A percentile compares a stretch with the other conserved stretches of the same genome.
Evolutionary conservation across 2,797 vertebrate species (phyloP).

Genomic region (Trachops cirrhosus): DNA sequence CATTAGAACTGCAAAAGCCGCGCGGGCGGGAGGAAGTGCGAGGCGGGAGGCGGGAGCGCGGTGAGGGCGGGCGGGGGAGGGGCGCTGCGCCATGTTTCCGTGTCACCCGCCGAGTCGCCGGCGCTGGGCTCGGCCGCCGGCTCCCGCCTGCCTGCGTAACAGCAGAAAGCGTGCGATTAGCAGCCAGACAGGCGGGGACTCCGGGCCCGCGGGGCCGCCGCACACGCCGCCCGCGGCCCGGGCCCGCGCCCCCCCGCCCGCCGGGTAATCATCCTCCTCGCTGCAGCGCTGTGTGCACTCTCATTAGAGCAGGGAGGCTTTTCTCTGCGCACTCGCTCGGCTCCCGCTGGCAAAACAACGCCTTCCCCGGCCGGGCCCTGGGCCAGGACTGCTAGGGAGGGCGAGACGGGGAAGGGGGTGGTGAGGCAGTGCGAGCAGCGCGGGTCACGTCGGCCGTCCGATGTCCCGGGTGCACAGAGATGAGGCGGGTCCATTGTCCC

Average conservation of each 20-base stretch:
- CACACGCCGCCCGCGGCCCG: conserved; percentile 75
- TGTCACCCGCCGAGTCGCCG: conserved; percentile 83
- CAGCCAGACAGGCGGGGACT: conserved; percentile 82
- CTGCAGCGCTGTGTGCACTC: conserved; percentile 76
- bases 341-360: conserved; percentile 82
- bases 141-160: conserved; percentile 79
- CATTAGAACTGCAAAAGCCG: conserved; percentile 77
- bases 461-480: neutral
- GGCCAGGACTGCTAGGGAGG: conserved; percentile 69
- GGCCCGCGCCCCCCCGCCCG: conserved; percentile 72
- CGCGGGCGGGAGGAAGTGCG: conserved; percentile 72
- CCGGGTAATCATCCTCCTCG: conserved; percentile 74
- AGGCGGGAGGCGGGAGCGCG: conserved; percentile 69
- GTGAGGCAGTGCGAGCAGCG: conserved; percentile 24
- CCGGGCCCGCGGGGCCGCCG: conserved; percentile 73
- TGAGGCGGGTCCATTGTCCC: neutral
- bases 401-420: conserved; percentile 26
- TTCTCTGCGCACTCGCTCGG: conserved; percentile 78
- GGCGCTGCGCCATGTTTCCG: conserved; percentile 86
- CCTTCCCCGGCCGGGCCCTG: conserved; percentile 75
- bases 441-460: conserved; percentile 53
- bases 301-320: conserved; percentile 80
- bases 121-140: conserved; percentile 75
- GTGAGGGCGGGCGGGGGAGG: conserved; percentile 75
- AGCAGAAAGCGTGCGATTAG: conserved; percentile 84